These are phyloP conservation scores for Ischnura elegans DNA, from an alignment of 2,888 invertebrate genomes.

Conservation along the genomic window DNA sequence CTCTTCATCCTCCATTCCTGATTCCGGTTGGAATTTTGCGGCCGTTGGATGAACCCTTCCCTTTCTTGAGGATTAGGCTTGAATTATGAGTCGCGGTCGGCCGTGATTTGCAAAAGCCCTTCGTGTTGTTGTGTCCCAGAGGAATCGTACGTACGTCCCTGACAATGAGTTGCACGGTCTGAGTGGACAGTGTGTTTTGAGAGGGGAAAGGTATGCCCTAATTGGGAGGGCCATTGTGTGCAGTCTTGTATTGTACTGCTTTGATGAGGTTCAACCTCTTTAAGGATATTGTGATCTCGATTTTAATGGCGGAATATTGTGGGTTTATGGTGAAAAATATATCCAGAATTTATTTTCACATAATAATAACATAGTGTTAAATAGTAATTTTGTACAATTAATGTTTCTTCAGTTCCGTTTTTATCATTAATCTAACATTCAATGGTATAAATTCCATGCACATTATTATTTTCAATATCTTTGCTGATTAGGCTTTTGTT, in stretches of 20 bases:
- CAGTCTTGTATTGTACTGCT: not conserved
- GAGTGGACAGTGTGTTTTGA: not conserved
- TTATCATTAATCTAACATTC: too few relatives aligned
- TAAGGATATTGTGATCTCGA: not conserved
- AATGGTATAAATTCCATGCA: too few relatives aligned
- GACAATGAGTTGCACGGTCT: not conserved
- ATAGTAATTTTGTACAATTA: too few relatives aligned
- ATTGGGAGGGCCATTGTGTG: not conserved
- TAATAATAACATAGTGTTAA: too few relatives aligned
- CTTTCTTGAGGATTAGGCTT: not conserved
- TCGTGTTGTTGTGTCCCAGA: not conserved
- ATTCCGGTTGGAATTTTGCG: not conserved
- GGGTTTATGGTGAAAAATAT: too few relatives aligned
- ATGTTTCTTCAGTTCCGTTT: too few relatives aligned
- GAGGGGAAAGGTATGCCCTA: not conserved
- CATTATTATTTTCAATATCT: too few relatives aligned
- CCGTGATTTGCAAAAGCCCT: not conserved
- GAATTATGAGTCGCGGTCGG: not conserved
- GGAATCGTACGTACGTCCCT: not conserved
- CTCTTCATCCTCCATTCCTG: not conserved
- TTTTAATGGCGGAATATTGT: too few relatives aligned
- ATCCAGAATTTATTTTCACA: too few relatives aligned
- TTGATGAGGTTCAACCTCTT: not conserved
- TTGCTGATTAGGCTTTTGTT: too few relatives aligned
- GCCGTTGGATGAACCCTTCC: not conserved